Evolutionary conservation across 2,888 invertebrate genomes (phyloP).

Genomic region (Chaetogeoica ovagalla): DNA sequence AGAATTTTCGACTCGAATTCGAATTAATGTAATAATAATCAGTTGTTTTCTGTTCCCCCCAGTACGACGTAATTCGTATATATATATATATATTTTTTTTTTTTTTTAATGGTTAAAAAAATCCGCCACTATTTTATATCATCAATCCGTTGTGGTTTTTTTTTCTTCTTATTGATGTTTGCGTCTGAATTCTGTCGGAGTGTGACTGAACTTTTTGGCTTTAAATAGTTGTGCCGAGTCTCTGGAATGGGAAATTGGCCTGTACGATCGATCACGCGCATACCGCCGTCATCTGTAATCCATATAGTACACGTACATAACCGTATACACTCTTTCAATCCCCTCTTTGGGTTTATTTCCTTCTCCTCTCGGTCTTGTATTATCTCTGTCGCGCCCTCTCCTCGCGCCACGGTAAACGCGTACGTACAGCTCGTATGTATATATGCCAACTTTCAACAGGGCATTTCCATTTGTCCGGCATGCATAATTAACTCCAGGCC

Average conservation of each 20-base stretch:
- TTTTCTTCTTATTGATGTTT: background rate
- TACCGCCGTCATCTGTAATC: constrained; percentile 20
- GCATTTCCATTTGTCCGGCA: constrained; percentile 49
- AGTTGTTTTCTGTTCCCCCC: too few species aligned
- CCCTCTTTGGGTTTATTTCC: constrained; percentile 18
- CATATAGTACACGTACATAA: constrained; percentile 9
- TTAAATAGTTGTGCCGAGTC: background rate
- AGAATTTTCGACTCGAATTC: too few species aligned
- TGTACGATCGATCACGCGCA: constrained; percentile 30
- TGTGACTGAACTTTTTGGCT: background rate
- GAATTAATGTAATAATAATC: too few species aligned
- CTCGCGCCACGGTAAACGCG: constrained; percentile 14
- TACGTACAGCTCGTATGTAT: background rate
- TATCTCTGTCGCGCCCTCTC: background rate
- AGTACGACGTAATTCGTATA: too few species aligned
- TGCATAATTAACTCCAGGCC: constrained; percentile 47
- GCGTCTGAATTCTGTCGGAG: background rate
- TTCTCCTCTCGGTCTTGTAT: constrained; percentile 10
- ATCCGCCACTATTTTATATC: background rate
- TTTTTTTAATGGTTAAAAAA: too few species aligned
- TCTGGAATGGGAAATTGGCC: background rate
- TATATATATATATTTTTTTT: too few species aligned
- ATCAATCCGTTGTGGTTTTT: background rate
- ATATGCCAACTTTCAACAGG: constrained; percentile 32
- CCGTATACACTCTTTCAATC: background rate